These are phyloP conservation scores for Copsychus sechellarum DNA, from an alignment of 2,113 vertebrate genomes.

Conservation along the genomic window DNA sequence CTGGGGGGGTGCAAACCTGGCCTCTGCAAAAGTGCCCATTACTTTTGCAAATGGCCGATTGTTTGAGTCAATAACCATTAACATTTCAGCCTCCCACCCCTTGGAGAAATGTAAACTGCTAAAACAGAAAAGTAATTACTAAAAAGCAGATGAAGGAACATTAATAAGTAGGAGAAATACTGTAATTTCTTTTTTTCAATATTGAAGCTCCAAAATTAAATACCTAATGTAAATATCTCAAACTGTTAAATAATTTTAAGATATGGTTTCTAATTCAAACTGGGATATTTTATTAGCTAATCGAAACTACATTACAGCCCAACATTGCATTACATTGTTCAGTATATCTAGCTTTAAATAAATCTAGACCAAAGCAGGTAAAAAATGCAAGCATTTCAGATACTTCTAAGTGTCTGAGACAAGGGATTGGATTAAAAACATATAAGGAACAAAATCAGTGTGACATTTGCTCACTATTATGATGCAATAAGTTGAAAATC, in stretches of 20 bases:
- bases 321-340: background rate
- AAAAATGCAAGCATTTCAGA: background rate
- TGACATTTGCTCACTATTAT: background rate
- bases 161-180: background rate
- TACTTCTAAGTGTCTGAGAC: background rate
- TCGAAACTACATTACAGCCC: background rate
- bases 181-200: background rate
- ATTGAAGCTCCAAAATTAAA: background rate
- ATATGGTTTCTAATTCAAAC: background rate
- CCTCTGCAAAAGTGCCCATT: background rate
- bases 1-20: accelerated
- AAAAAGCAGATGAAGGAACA: background rate
- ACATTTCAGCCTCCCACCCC: background rate
- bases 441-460: background rate
- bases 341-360: background rate
- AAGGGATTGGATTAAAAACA: background rate
- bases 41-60: background rate
- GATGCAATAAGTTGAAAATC: background rate
- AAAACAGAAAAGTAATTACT: background rate
- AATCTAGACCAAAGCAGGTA: background rate
- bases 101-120: background rate
- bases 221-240: background rate
- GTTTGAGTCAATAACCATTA: background rate
- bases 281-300: background rate
- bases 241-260: background rate